phyloP scores from a whole-genome alignment of 1,140 invertebrate genomes.

The Pteromalus puparum region DNA sequence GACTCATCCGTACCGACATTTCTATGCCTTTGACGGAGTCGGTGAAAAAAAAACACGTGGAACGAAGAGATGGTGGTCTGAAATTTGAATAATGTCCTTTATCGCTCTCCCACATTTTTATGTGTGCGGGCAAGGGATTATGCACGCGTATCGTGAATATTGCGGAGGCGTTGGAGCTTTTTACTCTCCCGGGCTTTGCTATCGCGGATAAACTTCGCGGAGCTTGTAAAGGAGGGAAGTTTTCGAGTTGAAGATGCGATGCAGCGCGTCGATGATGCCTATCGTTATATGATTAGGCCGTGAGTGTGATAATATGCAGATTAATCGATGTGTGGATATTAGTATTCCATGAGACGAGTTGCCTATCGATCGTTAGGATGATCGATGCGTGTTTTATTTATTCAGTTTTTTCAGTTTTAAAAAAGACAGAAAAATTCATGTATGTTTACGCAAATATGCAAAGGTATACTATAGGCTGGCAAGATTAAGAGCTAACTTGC shows the following conservation, averaged over 20 bases:
- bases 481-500: too few relatives aligned
- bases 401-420: too few relatives aligned
- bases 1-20: background rate
- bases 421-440: too few relatives aligned
- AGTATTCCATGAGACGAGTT: background rate
- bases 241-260: background rate
- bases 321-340: background rate
- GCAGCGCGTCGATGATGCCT: background rate
- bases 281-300: background rate
- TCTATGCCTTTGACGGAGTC: background rate
- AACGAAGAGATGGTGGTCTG: background rate
- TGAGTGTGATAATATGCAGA: background rate
- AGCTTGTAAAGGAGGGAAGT: slow-evolving; percentile 26
- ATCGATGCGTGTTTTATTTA: background rate
- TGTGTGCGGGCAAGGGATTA: slow-evolving; percentile 41
- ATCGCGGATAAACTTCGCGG: slow-evolving; percentile 56
- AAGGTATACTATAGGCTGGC: too few relatives aligned
- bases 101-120: slow-evolving; percentile 60
- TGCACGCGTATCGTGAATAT: slow-evolving; percentile 63
- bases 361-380: background rate
- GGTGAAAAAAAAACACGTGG: background rate
- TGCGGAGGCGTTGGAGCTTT: slow-evolving; percentile 56
- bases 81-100: slow-evolving; percentile 73
- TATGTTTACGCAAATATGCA: too few relatives aligned
- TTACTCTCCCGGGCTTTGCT: slow-evolving; percentile 58